Conservation (phyloP, 2,113 vertebrate genomes). For the Platycercus adscitus region DNA sequence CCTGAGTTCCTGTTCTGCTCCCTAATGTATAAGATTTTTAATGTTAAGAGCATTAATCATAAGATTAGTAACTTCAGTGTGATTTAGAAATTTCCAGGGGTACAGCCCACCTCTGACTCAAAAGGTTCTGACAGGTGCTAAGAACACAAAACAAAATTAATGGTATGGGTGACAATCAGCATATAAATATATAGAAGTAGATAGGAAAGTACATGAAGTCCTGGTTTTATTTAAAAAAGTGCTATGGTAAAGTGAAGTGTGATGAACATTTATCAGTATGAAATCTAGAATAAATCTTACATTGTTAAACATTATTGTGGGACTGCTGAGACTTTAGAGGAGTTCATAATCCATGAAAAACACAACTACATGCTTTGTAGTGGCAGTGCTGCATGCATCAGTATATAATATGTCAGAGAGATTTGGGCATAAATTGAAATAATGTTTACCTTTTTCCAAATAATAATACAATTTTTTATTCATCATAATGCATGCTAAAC, state of each 20-base stretch:
- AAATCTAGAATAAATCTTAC: background rate
- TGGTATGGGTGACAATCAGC: background rate
- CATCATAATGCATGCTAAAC: rapidly evolving
- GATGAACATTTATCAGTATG: background rate
- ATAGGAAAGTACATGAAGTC: background rate
- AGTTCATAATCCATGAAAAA: background rate
- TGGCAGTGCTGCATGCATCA: background rate
- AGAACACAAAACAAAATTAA: background rate
- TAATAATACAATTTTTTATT: background rate
- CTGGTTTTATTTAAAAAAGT: background rate
- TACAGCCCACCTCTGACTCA: background rate
- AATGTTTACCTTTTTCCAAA: background rate
- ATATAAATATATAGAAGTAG: background rate
- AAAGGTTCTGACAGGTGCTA: background rate
- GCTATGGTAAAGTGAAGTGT: background rate
- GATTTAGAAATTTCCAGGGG: background rate
- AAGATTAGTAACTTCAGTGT: background rate
- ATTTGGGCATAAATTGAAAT: background rate
- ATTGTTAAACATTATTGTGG: background rate
- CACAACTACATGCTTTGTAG: rapidly evolving
- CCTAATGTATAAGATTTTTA: background rate
- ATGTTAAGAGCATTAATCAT: background rate
- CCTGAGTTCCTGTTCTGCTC: background rate
- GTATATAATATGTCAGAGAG: background rate
- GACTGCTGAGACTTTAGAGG: background rate